A percentile compares a stretch with the other conserved stretches of the same genome.
Evolutionary conservation across 2,888 invertebrate genomes (phyloP).

Genomic region (Acronicta aceris): DNA sequence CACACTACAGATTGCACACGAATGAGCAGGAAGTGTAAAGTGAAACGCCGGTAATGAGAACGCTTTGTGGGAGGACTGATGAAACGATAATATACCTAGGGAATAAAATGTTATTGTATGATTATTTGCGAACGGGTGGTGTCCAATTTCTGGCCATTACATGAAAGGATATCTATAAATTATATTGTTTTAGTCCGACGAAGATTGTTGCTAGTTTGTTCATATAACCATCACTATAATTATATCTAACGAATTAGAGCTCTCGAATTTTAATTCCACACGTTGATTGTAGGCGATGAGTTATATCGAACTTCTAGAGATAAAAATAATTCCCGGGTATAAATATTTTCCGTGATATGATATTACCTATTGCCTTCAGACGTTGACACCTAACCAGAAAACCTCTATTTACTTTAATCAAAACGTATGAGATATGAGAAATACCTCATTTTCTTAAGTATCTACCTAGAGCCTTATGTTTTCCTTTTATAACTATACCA

Average conservation of each 20-base stretch:
- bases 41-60: conserved; percentile 87
- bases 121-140: conserved; percentile 20
- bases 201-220: not conserved
- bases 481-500: not conserved
- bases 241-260: no score
- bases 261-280: no score
- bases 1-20: conserved; percentile 89
- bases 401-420: no score
- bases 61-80: conserved; percentile 78
- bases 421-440: not conserved
- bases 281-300: no score
- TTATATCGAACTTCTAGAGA: no score
- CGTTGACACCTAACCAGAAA: no score
- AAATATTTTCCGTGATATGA: no score
- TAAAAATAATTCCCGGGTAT: no score
- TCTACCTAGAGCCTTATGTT: not conserved
- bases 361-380: no score
- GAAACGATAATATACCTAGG: conserved; percentile 61
- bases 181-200: not conserved
- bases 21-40: conserved; percentile 89
- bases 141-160: conserved; percentile 21
- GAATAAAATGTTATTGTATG: conserved; percentile 47
- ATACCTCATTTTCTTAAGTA: not conserved
- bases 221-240: no score
- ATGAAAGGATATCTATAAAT: not conserved